phyloP scores from a whole-genome alignment of 2,888 invertebrate genomes.

The Rapana venosa region DNA sequence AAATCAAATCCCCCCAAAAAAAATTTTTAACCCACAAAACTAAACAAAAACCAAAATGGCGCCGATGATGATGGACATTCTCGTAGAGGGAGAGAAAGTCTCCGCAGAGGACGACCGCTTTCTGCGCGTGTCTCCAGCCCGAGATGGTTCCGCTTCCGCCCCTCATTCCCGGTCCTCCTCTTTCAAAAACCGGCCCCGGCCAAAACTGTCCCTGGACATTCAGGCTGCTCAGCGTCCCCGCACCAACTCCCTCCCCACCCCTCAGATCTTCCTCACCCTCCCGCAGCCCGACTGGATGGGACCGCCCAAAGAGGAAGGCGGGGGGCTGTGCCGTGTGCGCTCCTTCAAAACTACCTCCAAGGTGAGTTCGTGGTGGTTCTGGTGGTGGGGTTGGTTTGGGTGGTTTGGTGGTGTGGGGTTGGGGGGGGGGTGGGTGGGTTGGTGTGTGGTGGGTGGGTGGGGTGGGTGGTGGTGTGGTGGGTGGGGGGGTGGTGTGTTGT shows the following conservation, averaged over 20 bases:
- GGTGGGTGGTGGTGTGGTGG: too few species aligned
- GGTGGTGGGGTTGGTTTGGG: too few species aligned
- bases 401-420: too few species aligned
- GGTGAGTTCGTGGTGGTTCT: neutral
- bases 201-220: slow-evolving; percentile 50
- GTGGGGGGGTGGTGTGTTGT: too few species aligned
- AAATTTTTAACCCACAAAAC: too few species aligned
- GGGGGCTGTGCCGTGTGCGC: slow-evolving; percentile 83
- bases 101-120: slow-evolving; percentile 41
- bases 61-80: slow-evolving; percentile 48
- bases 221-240: slow-evolving; percentile 51
- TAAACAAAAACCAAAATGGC: slow-evolving; percentile 29
- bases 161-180: slow-evolving; percentile 49
- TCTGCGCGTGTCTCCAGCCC: slow-evolving; percentile 37
- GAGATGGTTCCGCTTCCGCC: slow-evolving; percentile 1
- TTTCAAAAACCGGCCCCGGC: slow-evolving; percentile 53
- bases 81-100: slow-evolving; percentile 50
- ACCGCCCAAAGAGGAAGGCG: slow-evolving; percentile 11
- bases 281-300: slow-evolving; percentile 43
- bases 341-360: slow-evolving; percentile 95
- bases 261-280: slow-evolving; percentile 45
- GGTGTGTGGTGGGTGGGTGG: too few species aligned
- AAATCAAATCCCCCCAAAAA: too few species aligned
- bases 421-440: too few species aligned
- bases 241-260: slow-evolving; percentile 55